A percentile compares a stretch with the other conserved stretches of the same genome.
phyloP scores from a whole-genome alignment of 2,113 vertebrate species.

The Formicarius rufipectus region DNA sequence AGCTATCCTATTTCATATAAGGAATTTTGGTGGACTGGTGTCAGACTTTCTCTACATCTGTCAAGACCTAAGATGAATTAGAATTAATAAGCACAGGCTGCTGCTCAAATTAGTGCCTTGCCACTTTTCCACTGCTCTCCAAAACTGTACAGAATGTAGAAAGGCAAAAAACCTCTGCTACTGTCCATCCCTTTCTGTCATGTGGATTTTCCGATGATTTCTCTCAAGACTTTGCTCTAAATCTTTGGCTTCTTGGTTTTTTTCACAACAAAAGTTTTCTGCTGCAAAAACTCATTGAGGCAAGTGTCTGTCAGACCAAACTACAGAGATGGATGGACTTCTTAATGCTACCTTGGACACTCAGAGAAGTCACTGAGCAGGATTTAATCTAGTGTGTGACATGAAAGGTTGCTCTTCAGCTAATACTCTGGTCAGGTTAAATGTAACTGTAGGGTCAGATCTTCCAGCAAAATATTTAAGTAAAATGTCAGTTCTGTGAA shows the following conservation, averaged over 20 bases:
- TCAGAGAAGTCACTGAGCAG: neutral
- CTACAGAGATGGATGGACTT: neutral
- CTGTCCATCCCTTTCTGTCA: neutral
- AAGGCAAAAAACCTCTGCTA: neutral
- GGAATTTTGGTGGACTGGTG: neutral
- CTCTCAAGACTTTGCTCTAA: neutral
- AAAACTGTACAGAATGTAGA: neutral
- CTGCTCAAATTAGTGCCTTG: neutral
- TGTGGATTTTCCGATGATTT: neutral
- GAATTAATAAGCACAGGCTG: neutral
- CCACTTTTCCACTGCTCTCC: neutral
- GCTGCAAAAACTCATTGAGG: conserved; percentile 4
- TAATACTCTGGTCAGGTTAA: neutral
- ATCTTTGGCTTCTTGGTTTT: neutral
- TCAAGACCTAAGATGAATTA: neutral
- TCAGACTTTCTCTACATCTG: neutral
- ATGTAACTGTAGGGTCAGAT: neutral
- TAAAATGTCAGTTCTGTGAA: neutral
- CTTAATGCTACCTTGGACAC: neutral
- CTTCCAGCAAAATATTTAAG: neutral
- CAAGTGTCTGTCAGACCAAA: neutral
- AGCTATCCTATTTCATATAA: neutral
- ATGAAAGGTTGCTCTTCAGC: neutral
- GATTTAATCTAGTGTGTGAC: conserved; percentile 15
- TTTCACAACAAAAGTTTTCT: neutral